These are phyloP conservation scores for Austrolebias charrua DNA, from an alignment of 2,797 vertebrate genomes.

Conservation along the genomic window DNA sequence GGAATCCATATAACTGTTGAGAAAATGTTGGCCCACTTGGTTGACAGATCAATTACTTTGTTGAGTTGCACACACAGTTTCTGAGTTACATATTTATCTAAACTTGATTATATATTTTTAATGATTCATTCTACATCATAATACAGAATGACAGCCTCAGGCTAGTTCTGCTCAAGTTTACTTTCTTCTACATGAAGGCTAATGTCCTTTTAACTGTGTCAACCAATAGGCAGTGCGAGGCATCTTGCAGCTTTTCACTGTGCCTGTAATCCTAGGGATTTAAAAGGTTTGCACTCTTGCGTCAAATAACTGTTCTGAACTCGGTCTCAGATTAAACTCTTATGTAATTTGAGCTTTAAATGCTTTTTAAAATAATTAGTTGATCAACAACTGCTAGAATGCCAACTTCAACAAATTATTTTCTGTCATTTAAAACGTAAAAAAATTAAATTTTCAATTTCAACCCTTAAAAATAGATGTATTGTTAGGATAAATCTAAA, in stretches of 20 bases:
- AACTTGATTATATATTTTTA: too few species aligned
- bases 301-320: slow-evolving; percentile 31
- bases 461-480: too few species aligned
- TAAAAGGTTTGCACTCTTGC: slow-evolving; percentile 34
- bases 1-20: too few species aligned
- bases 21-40: too few species aligned
- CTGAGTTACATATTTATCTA: too few species aligned
- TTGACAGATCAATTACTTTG: too few species aligned
- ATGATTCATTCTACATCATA: too few species aligned
- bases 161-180: slow-evolving; percentile 45
- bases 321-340: neutral
- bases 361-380: neutral
- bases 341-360: neutral
- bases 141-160: slow-evolving; percentile 15
- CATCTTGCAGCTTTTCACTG: slow-evolving; percentile 56
- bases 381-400: neutral
- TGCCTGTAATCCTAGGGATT: slow-evolving; percentile 63
- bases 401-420: too few species aligned
- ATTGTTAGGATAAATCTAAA: too few species aligned
- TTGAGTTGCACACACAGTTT: too few species aligned
- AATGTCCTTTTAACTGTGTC: slow-evolving; percentile 56
- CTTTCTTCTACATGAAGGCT: slow-evolving; percentile 47
- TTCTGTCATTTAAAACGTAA: too few species aligned
- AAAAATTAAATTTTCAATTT: too few species aligned
- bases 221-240: slow-evolving; percentile 45